Conservation (phyloP, 2,113 vertebrate genomes). For the Benitochromis conjunctus region DNA sequence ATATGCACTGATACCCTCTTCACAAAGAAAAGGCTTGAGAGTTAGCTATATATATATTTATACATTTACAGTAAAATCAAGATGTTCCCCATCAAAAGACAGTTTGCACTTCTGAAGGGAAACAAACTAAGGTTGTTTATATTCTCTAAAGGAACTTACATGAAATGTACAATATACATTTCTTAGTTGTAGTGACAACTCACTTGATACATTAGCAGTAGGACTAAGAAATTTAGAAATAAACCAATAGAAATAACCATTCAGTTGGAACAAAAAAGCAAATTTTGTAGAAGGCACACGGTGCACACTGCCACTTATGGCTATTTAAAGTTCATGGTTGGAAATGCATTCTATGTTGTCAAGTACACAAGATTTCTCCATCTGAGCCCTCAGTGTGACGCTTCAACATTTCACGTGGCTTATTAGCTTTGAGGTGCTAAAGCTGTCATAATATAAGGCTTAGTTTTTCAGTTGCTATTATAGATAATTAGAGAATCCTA, state of each 20-base stretch:
- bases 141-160: slow-evolving; percentile 55
- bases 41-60: slow-evolving; percentile 35
- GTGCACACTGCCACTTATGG: slow-evolving; percentile 54
- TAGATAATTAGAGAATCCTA: slow-evolving; percentile 21
- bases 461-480: slow-evolving; percentile 10
- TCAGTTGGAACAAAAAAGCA: slow-evolving; percentile 22
- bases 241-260: slow-evolving; percentile 10
- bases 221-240: slow-evolving; percentile 33
- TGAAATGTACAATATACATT: slow-evolving; percentile 68
- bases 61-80: slow-evolving; percentile 52
- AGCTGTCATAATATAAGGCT: slow-evolving; percentile 38
- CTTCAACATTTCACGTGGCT: not conserved
- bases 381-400: slow-evolving; percentile 13
- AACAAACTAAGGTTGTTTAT: slow-evolving; percentile 57
- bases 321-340: slow-evolving; percentile 32
- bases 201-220: slow-evolving; percentile 39
- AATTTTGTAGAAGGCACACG: slow-evolving; percentile 73
- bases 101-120: slow-evolving; percentile 55
- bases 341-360: slow-evolving; percentile 26
- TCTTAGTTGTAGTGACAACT: slow-evolving; percentile 49
- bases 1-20: slow-evolving; percentile 33
- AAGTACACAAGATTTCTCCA: slow-evolving; percentile 10
- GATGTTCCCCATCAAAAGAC: slow-evolving; percentile 28
- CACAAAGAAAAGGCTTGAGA: slow-evolving; percentile 29
- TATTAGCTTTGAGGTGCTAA: not conserved